Evolutionary conservation across 2,113 vertebrate species (phyloP).

Genomic region (Heterocephalus glaber): DNA sequence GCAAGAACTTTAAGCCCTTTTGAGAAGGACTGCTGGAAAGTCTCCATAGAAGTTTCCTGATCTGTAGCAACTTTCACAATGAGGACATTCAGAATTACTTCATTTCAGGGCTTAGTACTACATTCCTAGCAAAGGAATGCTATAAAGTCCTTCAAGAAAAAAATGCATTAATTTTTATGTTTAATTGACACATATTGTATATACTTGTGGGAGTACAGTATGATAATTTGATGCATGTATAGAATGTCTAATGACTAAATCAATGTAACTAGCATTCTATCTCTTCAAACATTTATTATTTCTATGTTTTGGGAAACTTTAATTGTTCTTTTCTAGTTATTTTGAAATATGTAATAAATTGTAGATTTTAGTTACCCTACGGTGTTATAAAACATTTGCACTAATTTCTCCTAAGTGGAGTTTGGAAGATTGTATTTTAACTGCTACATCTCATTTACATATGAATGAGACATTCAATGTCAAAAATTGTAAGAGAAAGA

Average conservation of each 20-base stretch:
- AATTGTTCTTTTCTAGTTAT: background rate
- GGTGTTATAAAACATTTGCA: background rate
- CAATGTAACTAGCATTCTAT: background rate
- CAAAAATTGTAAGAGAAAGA: background rate
- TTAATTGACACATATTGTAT: background rate
- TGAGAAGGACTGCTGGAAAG: background rate
- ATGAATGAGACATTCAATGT: background rate
- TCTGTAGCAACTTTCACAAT: background rate
- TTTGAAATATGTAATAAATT: background rate
- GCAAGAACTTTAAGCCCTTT: background rate
- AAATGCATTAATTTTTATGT: background rate
- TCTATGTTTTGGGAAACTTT: background rate
- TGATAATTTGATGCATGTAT: background rate
- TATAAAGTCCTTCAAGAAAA: background rate
- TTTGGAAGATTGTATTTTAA: background rate
- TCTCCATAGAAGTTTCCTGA: background rate
- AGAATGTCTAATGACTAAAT: background rate
- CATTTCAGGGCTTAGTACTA: background rate
- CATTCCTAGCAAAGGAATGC: background rate
- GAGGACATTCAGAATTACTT: background rate
- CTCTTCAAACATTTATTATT: background rate
- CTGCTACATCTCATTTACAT: background rate
- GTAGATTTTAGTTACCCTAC: background rate
- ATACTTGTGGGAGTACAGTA: background rate
- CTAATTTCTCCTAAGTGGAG: background rate